Base-by-base conservation (phyloP, 1,140 invertebrate genomes). In the Cryptotermes secundus region DNA sequence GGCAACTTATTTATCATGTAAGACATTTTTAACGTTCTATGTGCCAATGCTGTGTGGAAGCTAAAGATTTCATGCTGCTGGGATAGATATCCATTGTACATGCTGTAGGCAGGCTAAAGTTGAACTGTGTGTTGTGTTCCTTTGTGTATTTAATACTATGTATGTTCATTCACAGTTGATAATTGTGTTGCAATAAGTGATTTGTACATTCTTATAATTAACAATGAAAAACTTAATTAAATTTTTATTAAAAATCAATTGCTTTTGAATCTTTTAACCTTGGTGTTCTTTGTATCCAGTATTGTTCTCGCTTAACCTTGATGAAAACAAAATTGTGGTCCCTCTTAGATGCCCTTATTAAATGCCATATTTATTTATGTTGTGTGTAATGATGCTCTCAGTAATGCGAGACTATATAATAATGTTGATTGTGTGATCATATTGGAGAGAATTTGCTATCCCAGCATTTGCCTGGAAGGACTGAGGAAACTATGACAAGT, bases 141-240 rank as follows among this genome's bases (percentile, higher is more conserved):
- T 72, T 72, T 72, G 59, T 72, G 26, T 72, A 72, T 72, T 72
- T 72, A 72, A n/a, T 72, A n/a, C 45, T 19, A 2, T 72, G 26
- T 72, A 31, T 72, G 59, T n/a, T 31, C 9, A 72, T 72, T 72
- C 59, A 72, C n/a, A 59, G 7, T 72, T 72, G 59, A 72, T 12
- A 72, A 31, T 72, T 72, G 59, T 72, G n/a, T 72, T n/a, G 4
- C 59, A 72, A 19, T 59, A 59, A 22, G 59, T 72, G 59, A 72
- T 31, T 72, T 72, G 59, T 72, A 72, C 59, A 72, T 72, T 72
- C 26, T 72, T 72, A 72, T 72, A 72, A 72, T 72, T n/a, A 72
- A 72, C 59, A 72, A 72, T 72, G 59, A 26, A 72, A 31, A 3
- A 72, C 26, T 72, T 72, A 26, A 72, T 72, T 72, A 72, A 72